Evolutionary conservation across 1,140 invertebrate species (phyloP).

Genomic region (Frieseomelitta varia): DNA sequence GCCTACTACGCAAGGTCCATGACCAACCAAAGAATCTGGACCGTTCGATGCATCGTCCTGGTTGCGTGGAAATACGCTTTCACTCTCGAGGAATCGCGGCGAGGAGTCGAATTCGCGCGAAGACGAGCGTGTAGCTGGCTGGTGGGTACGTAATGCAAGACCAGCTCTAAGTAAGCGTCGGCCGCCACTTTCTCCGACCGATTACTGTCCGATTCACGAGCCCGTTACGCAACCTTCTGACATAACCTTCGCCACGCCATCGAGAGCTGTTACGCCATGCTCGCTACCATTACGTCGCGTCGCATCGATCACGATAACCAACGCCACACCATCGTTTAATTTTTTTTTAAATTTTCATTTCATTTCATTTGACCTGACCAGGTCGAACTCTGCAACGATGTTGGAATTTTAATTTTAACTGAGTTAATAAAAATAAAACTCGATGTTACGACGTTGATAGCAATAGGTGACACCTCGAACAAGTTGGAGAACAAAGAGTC

Average conservation of each 20-base stretch:
- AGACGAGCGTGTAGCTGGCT: constrained; percentile 35
- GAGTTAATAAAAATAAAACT: too few species aligned
- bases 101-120: not conserved
- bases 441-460: too few species aligned
- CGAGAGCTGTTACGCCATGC: constrained; percentile 77
- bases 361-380: not conserved
- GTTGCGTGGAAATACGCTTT: constrained; percentile 65
- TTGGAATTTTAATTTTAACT: too few species aligned
- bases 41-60: constrained; percentile 44
- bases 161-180: constrained; percentile 28
- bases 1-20: not conserved
- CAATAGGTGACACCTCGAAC: too few species aligned
- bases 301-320: not conserved
- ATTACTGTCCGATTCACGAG: constrained; percentile 68
- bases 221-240: constrained; percentile 81
- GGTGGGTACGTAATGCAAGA: constrained; percentile 31
- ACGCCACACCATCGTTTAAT: not conserved
- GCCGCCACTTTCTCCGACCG: constrained; percentile 73
- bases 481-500: too few species aligned
- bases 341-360: not conserved
- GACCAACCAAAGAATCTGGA: constrained; percentile 49
- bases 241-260: constrained; percentile 81
- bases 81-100: constrained; percentile 56
- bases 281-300: constrained; percentile 57
- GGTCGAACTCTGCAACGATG: too few species aligned